Percentiles rank a stretch among this genome's conserved stretches.
Conservation (phyloP, 2,888 invertebrate genomes). For the Ormyrus labotus region DNA sequence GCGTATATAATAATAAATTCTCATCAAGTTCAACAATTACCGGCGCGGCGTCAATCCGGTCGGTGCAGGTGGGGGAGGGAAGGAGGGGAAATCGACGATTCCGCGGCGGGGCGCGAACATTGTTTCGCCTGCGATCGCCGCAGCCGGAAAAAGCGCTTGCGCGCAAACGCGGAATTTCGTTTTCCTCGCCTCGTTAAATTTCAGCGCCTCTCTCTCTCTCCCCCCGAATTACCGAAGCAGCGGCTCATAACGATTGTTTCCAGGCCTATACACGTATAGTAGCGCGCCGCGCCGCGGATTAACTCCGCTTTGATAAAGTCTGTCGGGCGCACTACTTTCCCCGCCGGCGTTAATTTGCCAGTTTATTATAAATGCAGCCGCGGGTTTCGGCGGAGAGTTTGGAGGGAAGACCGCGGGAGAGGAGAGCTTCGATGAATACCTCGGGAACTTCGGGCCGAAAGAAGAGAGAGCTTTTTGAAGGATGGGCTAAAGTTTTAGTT, state of each 20-base stretch:
- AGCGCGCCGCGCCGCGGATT: neutral
- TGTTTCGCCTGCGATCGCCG: neutral
- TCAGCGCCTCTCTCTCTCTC: too few relatives aligned
- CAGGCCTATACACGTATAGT: neutral
- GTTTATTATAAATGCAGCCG: slow-evolving; percentile 24
- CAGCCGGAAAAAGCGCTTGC: neutral
- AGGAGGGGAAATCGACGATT: slow-evolving; percentile 19
- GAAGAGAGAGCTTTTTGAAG: too few relatives aligned
- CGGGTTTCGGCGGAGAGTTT: neutral
- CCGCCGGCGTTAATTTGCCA: slow-evolving; percentile 23
- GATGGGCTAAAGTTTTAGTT: too few relatives aligned
- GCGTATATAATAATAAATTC: slow-evolving; percentile 25
- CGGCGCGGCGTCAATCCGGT: slow-evolving; percentile 11
- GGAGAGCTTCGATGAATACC: too few relatives aligned
- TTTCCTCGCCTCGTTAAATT: slow-evolving; percentile 15
- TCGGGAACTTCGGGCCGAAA: too few relatives aligned
- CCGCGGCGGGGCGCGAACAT: slow-evolving; percentile 1
- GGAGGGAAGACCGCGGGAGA: too few relatives aligned
- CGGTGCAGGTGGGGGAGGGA: neutral
- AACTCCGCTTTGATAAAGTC: slow-evolving; percentile 16
- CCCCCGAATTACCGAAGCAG: too few relatives aligned
- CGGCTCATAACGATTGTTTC: slow-evolving; percentile 9
- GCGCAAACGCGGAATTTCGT: slow-evolving; percentile 2
- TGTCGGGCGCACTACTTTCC: slow-evolving; percentile 28
- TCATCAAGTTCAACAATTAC: slow-evolving; percentile 45